These are phyloP conservation scores for Asobara japonica DNA, from an alignment of 1,140 invertebrate species.

Conservation along the genomic window DNA sequence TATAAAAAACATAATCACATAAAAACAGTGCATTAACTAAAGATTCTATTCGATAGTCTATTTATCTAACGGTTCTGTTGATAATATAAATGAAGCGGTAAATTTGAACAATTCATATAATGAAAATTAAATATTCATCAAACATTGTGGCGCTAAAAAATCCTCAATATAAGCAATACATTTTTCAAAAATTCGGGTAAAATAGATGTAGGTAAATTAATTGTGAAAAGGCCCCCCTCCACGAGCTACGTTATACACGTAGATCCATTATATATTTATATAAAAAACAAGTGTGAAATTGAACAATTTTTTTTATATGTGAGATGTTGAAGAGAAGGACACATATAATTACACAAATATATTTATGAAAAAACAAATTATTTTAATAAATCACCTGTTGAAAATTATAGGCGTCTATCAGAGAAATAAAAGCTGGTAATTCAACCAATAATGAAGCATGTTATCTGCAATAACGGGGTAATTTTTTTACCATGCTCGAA, in stretches of 20 bases:
- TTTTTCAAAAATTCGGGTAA: not conserved
- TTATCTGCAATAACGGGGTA: too few relatives aligned
- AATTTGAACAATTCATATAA: too few relatives aligned
- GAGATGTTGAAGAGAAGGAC: not conserved
- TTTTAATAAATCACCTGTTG: too few relatives aligned
- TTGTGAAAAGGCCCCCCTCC: not conserved
- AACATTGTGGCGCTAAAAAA: not conserved
- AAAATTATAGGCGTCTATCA: too few relatives aligned
- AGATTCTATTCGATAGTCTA: too few relatives aligned
- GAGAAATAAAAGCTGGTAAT: too few relatives aligned
- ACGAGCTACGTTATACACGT: not conserved
- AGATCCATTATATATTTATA: not conserved
- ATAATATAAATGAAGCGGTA: too few relatives aligned
- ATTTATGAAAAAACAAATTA: too few relatives aligned
- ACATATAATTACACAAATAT: not conserved
- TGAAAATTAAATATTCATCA: too few relatives aligned
- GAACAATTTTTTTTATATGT: not conserved
- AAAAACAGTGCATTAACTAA: not conserved
- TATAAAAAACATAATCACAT: not conserved
- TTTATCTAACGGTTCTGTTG: too few relatives aligned
- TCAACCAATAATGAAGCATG: too few relatives aligned
- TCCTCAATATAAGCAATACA: not conserved
- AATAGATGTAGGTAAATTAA: not conserved
- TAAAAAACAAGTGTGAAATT: not conserved
- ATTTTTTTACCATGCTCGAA: too few relatives aligned